Evolutionary conservation across 2,113 vertebrate genomes (phyloP).

Genomic region (Podarcis cretensis): DNA sequence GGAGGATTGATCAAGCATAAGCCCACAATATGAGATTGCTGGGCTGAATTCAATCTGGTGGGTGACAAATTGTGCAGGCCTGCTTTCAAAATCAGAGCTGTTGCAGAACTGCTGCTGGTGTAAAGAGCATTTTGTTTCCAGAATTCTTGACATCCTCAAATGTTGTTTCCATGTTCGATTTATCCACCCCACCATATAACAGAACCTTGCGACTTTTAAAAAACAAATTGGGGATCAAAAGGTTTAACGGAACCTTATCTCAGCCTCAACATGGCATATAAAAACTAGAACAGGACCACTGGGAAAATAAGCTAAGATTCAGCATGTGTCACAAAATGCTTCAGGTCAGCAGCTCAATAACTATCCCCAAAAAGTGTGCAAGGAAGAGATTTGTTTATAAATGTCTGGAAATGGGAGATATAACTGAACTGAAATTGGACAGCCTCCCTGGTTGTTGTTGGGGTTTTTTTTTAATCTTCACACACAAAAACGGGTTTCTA

Average conservation of each 20-base stretch:
- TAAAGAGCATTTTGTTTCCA: conserved; percentile 7
- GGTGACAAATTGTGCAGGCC: neutral
- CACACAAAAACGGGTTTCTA: neutral
- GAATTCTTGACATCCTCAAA: neutral
- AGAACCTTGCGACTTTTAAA: conserved; percentile 23
- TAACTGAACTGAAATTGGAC: neutral
- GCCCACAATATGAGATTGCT: neutral
- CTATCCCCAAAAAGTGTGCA: neutral
- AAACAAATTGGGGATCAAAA: neutral
- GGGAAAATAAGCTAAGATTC: conserved; percentile 30
- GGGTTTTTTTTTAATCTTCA: conserved; percentile 16
- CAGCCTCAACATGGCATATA: neutral
- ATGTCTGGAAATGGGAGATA: conserved; percentile 30
- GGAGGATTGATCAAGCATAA: neutral
- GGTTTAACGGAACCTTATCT: conserved; percentile 37
- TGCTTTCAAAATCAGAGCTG: neutral
- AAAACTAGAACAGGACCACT: neutral
- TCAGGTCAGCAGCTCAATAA: conserved; percentile 30
- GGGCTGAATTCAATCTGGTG: neutral
- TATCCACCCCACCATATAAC: neutral
- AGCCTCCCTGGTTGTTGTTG: neutral
- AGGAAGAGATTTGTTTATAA: conserved; percentile 28
- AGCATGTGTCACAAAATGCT: conserved; percentile 13
- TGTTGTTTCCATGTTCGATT: neutral
- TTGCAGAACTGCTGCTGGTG: neutral